phyloP scores from a whole-genome alignment of 2,113 vertebrate genomes.

The Chloebia gouldiae region DNA sequence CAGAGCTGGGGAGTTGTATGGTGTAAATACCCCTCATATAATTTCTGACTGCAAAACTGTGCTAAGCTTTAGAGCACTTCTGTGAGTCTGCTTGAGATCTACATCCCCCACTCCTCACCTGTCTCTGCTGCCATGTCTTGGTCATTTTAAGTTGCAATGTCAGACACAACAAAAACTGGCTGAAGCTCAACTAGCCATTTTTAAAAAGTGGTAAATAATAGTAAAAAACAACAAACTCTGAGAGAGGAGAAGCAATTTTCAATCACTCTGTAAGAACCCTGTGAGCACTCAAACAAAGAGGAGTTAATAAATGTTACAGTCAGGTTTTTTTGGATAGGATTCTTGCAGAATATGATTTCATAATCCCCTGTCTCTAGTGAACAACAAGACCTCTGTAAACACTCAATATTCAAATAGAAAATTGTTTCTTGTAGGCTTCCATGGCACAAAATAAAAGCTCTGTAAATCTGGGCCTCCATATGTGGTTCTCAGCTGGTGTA shows the following conservation, averaged over 20 bases:
- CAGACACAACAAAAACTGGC: not conserved
- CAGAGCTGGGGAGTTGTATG: rapidly evolving
- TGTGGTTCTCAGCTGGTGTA: slow-evolving; percentile 79
- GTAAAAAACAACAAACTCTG: not conserved
- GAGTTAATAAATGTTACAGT: slow-evolving; percentile 44
- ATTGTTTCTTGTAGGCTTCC: slow-evolving; percentile 73
- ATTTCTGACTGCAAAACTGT: not conserved
- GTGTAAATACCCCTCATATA: not conserved
- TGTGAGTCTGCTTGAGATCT: not conserved
- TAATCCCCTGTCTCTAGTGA: slow-evolving; percentile 70
- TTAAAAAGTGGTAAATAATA: not conserved
- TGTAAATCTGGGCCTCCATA: slow-evolving; percentile 77
- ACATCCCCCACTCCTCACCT: too few species aligned
- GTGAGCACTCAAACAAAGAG: not conserved
- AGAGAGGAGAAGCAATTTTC: not conserved
- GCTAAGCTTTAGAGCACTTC: not conserved
- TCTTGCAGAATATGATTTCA: slow-evolving; percentile 62
- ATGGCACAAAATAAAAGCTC: slow-evolving; percentile 75
- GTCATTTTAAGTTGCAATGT: not conserved
- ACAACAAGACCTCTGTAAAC: slow-evolving; percentile 63
- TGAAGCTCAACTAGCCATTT: not conserved
- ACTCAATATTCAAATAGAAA: slow-evolving; percentile 74
- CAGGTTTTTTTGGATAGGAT: slow-evolving; percentile 22
- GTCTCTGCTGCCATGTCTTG: not conserved
- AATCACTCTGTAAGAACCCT: not conserved